Evolutionary conservation across 2,797 vertebrate species (phyloP), one percentile per base, ranked within the genome.

Genomic region (Hylomyscus alleni): DNA sequence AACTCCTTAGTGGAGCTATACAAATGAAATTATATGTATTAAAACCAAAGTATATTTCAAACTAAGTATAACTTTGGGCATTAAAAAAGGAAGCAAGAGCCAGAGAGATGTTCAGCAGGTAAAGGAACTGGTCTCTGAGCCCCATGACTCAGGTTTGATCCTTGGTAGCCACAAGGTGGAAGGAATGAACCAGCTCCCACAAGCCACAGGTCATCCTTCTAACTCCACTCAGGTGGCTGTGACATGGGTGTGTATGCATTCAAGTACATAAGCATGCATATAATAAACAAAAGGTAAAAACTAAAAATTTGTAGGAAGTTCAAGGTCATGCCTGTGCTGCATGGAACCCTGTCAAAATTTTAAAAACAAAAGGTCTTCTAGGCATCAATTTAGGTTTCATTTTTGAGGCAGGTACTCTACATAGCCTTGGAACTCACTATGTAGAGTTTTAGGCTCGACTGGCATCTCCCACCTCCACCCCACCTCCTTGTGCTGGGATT

Each of bases 341-440:
- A 34, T 78, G 47, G 29, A 26, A 52, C 47, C 29, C 47, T 77
- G 44, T 22, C 78, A n/a, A 58, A 40, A 82, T 60, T 60, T 60
- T 26, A 82, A 69, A 19, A 52, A n/a, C 12, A 1, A 44, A 8
- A 67, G 5, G 50, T 92, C 44, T 73, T 58, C 54, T 67, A 88
- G 44, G 19, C 65, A 92, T 47, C 80, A 73, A 73, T 81, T 86
- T 90, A 93, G 82, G 7, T 76, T 24, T 77, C 69, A n/a, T 69
- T 24, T 69, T 40, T 73, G n/a, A 75, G 10, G 19, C 72, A 44
- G 72, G 40, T 4, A 44, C 22, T 75, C 22, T 26, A 24, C 37
- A 44, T 44, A 20, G 72, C 22, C 72, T n/a, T n/a, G n/a, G n/a
- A n/a, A n/a, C n/a, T 73, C 19, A 40, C 69, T 37, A 72, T 72